These are phyloP conservation scores for Cryptoprocta ferox DNA, from an alignment of 2,797 vertebrate genomes.

Conservation along the genomic window DNA sequence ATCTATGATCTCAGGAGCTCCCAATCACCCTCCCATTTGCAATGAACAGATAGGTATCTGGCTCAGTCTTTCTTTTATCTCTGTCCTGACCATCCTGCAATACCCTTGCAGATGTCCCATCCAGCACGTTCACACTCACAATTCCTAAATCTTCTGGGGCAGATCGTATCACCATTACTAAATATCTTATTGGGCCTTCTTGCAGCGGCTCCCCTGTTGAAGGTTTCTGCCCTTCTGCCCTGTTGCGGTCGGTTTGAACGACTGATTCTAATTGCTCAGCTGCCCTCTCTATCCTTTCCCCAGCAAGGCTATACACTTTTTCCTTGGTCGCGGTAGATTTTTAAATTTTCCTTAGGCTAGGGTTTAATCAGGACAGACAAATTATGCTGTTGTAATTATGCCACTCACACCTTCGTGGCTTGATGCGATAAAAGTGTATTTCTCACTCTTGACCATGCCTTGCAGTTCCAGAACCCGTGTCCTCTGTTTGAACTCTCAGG, in stretches of 20 bases:
- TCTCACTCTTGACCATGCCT: not conserved
- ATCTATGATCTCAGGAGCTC: not conserved
- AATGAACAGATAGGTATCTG: not conserved
- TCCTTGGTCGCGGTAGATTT: not conserved
- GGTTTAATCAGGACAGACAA: not conserved
- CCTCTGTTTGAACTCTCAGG: not conserved
- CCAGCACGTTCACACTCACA: not conserved
- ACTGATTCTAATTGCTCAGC: not conserved
- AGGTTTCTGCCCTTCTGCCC: not conserved
- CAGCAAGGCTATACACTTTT: not conserved
- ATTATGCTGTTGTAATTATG: not conserved
- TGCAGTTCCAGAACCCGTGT: not conserved
- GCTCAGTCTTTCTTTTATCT: not conserved
- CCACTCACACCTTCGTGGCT: not conserved
- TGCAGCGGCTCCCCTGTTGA: not conserved
- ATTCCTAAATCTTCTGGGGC: not conserved
- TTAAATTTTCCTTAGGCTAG: not conserved
- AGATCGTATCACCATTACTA: not conserved
- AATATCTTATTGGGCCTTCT: not conserved
- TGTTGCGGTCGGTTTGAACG: not conserved
- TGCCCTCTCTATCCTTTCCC: not conserved
- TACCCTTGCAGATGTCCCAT: not conserved
- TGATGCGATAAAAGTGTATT: not conserved
- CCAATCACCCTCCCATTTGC: not conserved
- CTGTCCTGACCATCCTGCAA: not conserved